Evolutionary conservation across 2,797 vertebrate genomes (phyloP).

Genomic region (Cuniculus paca): DNA sequence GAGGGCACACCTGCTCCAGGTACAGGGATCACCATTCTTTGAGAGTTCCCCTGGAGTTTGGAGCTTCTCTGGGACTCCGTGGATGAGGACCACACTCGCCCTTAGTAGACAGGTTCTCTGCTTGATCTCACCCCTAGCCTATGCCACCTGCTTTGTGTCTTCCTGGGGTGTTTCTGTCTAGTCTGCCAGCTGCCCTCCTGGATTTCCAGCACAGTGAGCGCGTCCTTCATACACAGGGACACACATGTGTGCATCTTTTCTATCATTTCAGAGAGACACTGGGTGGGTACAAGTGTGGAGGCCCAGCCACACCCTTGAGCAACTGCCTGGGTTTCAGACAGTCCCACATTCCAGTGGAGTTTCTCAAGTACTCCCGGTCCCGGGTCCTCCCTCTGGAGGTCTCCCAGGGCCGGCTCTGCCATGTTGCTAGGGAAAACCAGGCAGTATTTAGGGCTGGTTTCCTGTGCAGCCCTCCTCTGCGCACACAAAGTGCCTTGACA

Average conservation of each 20-base stretch:
- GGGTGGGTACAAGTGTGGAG: rapidly evolving
- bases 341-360: background rate
- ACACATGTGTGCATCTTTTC: background rate
- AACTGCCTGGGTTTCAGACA: background rate
- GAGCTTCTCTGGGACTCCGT: background rate
- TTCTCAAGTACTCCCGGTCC: background rate
- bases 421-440: background rate
- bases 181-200: background rate
- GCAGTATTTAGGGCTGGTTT: background rate
- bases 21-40: background rate
- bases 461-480: background rate
- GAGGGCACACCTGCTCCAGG: too few species aligned
- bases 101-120: background rate
- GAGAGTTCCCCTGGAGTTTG: background rate
- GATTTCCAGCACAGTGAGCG: background rate
- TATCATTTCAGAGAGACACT: background rate
- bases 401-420: background rate
- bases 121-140: background rate
- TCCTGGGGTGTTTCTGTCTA: background rate
- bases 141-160: background rate
- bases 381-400: background rate
- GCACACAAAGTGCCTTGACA: background rate
- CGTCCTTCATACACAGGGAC: background rate
- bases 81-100: background rate
- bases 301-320: background rate